Evolutionary conservation across 64 coral and sea anemone species (phyloP).

Genomic region (Stichodactyla mertensii): DNA sequence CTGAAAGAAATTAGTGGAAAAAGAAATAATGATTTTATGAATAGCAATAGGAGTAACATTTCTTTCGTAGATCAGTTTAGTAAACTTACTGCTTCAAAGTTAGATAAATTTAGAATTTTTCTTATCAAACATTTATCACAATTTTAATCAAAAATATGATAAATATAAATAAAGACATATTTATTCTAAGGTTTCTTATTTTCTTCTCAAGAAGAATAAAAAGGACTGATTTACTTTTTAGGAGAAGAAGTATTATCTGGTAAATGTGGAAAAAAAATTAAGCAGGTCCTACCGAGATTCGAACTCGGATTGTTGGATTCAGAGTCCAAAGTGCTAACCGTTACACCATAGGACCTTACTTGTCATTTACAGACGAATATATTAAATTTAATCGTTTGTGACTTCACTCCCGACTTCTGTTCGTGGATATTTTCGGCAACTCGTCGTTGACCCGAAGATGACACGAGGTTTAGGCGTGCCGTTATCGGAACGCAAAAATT

Average conservation of each 20-base stretch:
- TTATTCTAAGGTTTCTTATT: not conserved
- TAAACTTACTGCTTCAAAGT: too few species aligned
- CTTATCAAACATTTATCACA: not conserved
- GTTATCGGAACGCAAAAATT: conserved; percentile 75
- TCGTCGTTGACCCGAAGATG: conserved; percentile 68
- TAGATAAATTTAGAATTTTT: too few species aligned
- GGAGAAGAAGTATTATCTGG: not conserved
- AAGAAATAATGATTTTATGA: too few species aligned
- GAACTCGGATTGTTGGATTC: conserved; percentile 99
- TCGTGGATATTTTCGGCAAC: conserved; percentile 21
- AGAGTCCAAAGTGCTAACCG: conserved; percentile 99
- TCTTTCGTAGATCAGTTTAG: too few species aligned
- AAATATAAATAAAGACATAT: too few species aligned
- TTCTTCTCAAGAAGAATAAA: not conserved
- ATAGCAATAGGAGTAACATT: too few species aligned
- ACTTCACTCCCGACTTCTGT: not conserved
- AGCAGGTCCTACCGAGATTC: conserved; percentile 86
- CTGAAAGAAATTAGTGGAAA: not conserved
- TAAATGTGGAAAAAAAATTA: not conserved
- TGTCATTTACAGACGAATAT: not conserved
- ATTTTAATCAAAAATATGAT: not conserved
- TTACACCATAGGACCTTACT: conserved; percentile 80
- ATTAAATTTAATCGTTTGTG: not conserved
- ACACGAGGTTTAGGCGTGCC: conserved; percentile 81
- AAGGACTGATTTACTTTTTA: not conserved